Conservation (phyloP, 2,888 invertebrate species). For the Clunio marinus region DNA sequence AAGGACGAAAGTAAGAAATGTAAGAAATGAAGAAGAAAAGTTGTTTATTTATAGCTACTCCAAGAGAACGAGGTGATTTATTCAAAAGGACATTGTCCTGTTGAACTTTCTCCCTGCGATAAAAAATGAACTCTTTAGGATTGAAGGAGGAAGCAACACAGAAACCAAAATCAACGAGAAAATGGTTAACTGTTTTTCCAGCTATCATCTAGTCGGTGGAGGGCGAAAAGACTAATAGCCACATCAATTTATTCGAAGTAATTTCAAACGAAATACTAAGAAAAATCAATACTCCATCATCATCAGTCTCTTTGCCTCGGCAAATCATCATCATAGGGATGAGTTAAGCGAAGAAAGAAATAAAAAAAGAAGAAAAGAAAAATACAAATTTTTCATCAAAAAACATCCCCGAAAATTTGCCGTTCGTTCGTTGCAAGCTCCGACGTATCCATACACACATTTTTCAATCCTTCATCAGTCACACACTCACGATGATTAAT, state of each 20-base stretch:
- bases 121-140: slow-evolving; percentile 1
- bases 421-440: background rate
- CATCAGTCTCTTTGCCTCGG: slow-evolving; percentile 25
- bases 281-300: slow-evolving; percentile 38
- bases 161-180: too few relatives aligned
- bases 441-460: slow-evolving; percentile 1
- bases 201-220: background rate
- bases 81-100: slow-evolving; percentile 17
- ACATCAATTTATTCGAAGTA: slow-evolving; percentile 31
- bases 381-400: slow-evolving; percentile 24
- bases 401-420: slow-evolving; percentile 33
- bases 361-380: slow-evolving; percentile 6
- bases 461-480: slow-evolving; percentile 38
- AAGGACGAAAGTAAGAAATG: background rate
- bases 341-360: slow-evolving; percentile 1
- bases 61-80: slow-evolving; percentile 19
- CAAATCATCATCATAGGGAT: background rate
- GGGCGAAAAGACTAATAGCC: slow-evolving; percentile 22
- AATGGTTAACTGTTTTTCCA: background rate
- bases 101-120: slow-evolving; percentile 17
- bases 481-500: slow-evolving; percentile 36
- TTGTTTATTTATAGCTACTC: slow-evolving; percentile 6
- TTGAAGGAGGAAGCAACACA: background rate
- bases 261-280: slow-evolving; percentile 23
- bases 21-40: background rate